Percentiles rank a stretch among this genome's conserved stretches.
These are phyloP conservation scores for Nemopilema nomurai DNA, from an alignment of 30 jellyfish, hydroid and myxozoan species.

Conservation along the genomic window DNA sequence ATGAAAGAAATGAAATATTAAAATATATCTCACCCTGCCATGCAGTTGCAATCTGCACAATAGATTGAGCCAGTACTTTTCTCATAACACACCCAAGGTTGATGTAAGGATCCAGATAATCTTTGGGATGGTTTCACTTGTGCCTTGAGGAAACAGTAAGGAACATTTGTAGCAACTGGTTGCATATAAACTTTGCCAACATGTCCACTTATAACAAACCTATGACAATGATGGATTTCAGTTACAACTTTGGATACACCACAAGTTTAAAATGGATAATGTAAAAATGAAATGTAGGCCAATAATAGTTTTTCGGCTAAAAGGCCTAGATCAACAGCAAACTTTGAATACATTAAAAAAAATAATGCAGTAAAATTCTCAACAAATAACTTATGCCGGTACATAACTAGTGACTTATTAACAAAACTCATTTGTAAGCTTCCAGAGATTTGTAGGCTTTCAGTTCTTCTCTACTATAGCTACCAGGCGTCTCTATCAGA, in stretches of 20 bases:
- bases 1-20: background rate
- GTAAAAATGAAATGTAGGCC: background rate
- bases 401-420: background rate
- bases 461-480: constrained; percentile 20
- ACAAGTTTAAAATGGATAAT: background rate
- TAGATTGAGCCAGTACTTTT: constrained; percentile 15
- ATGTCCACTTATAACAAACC: constrained; percentile 20
- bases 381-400: constrained; percentile 1
- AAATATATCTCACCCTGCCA: constrained; percentile 27
- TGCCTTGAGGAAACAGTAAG: constrained; percentile 23
- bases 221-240: constrained; percentile 19
- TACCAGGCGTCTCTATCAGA: constrained; percentile 47
- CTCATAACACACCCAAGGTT: constrained; percentile 25
- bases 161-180: constrained; percentile 4
- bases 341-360: background rate
- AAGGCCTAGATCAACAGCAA: background rate
- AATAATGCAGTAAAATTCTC: background rate
- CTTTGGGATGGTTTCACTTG: constrained; percentile 20
- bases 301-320: background rate
- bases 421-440: constrained; percentile 19
- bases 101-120: constrained; percentile 17
- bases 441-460: constrained; percentile 50
- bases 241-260: background rate
- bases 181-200: constrained; percentile 13
- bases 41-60: constrained; percentile 24